phyloP scores from a whole-genome alignment of 2,113 vertebrate species.

The Eublepharis macularius region DNA sequence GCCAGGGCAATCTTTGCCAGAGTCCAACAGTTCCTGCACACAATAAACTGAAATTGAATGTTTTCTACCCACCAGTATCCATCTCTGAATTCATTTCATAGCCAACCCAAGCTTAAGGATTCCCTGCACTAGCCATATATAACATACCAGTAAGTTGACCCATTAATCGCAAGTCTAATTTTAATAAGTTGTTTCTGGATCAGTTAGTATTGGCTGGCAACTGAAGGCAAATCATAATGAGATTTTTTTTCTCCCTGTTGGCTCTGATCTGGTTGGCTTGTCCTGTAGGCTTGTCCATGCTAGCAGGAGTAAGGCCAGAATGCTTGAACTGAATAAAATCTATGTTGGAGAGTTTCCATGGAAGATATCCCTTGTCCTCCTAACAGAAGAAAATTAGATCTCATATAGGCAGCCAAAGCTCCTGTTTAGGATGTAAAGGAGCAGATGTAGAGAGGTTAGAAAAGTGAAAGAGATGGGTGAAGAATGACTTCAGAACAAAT shows the following conservation, averaged over 20 bases:
- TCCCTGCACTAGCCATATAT: not conserved
- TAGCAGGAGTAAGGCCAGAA: not conserved
- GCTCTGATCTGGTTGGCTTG: slow-evolving; percentile 12
- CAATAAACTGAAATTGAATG: not conserved
- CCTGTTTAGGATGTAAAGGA: not conserved
- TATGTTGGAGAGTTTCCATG: slow-evolving; percentile 25
- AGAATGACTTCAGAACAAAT: not conserved
- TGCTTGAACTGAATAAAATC: slow-evolving; percentile 17
- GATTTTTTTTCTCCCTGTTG: not conserved
- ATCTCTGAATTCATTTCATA: slow-evolving; percentile 6
- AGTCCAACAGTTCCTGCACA: slow-evolving; percentile 1
- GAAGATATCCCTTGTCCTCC: not conserved
- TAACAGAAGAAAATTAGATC: accelerated
- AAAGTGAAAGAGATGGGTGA: not conserved
- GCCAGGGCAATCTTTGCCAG: not conserved
- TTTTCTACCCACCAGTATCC: slow-evolving; percentile 16
- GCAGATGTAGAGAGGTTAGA: not conserved
- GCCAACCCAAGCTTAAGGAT: not conserved
- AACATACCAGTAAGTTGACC: not conserved
- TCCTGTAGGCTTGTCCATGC: accelerated
- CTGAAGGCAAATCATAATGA: not conserved
- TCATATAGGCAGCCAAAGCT: not conserved
- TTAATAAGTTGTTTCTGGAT: slow-evolving; percentile 2
- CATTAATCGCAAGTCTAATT: not conserved
- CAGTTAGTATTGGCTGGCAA: accelerated